Conservation (phyloP, 1,140 invertebrate genomes). For the Nilaparvata lugens region DNA sequence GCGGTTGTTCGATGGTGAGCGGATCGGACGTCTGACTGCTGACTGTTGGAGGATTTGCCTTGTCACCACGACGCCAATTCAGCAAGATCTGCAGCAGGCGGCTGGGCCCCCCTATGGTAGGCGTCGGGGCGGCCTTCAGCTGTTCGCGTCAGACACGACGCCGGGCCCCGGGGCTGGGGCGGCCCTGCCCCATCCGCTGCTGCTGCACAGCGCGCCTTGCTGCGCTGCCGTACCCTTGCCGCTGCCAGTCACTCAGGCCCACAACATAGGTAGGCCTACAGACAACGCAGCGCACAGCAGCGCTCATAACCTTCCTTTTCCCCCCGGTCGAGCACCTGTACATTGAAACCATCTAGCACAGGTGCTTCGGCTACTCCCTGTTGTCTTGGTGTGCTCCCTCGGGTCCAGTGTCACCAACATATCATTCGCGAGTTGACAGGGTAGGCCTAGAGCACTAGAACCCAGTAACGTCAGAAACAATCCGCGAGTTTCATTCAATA, state of each 20-base stretch:
- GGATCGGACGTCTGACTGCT: not conserved
- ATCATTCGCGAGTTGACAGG: no score
- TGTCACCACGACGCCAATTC: conserved; percentile 26
- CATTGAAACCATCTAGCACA: no score
- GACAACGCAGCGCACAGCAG: no score
- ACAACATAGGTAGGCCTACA: conserved; percentile 24
- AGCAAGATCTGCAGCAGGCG: conserved; percentile 21
- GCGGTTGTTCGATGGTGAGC: no score
- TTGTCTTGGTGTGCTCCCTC: no score
- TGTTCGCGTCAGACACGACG: conserved; percentile 19
- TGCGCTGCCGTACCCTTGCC: conserved; percentile 23
- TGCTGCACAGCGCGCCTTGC: conserved; percentile 20
- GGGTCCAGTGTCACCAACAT: no score
- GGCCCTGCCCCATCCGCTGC: conserved; percentile 12
- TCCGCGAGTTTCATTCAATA: no score
- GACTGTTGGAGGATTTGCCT: not conserved
- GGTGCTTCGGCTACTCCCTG: no score
- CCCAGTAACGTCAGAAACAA: no score
- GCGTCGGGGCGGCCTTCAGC: conserved; percentile 21
- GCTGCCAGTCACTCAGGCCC: conserved; percentile 23
- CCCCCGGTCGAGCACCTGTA: no score
- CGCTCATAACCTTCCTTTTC: no score
- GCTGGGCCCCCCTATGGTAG: conserved; percentile 20
- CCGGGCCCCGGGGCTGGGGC: conserved; percentile 8
- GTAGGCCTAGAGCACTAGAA: no score